Evolutionary conservation across 35 echinoderm and acorn worm genomes (phyloP).

Genomic region (Patiria miniata): DNA sequence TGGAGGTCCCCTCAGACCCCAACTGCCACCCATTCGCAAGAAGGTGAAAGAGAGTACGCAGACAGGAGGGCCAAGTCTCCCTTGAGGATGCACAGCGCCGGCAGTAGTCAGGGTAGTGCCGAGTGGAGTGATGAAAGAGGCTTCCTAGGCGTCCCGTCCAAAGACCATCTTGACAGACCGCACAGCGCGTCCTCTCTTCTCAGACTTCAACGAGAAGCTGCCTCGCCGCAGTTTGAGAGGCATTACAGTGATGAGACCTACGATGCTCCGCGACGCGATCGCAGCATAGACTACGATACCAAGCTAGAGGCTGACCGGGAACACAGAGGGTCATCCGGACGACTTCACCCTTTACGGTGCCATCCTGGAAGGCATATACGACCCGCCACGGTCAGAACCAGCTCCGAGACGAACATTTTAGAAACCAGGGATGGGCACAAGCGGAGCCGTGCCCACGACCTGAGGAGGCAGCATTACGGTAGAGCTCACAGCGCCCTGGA

Average conservation of each 20-base stretch:
- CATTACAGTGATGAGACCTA: slow-evolving; percentile 45
- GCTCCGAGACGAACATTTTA: slow-evolving; percentile 52
- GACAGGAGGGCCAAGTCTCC: background rate
- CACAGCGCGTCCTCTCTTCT: slow-evolving; percentile 63
- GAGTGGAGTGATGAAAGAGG: slow-evolving; percentile 24
- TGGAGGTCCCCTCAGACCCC: slow-evolving; percentile 13
- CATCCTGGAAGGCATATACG: slow-evolving; percentile 4
- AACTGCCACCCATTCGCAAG: background rate
- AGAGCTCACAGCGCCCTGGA: slow-evolving; percentile 56
- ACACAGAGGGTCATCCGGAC: slow-evolving; percentile 12
- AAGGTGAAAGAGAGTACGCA: background rate
- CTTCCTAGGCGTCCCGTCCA: slow-evolving; percentile 17
- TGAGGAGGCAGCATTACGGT: slow-evolving; percentile 31
- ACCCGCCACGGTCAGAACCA: slow-evolving; percentile 31
- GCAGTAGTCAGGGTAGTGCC: slow-evolving; percentile 48
- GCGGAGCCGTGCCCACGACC: slow-evolving; percentile 16
- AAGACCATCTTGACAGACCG: slow-evolving; percentile 33
- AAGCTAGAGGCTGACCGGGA: slow-evolving; percentile 5
- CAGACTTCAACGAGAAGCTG: slow-evolving; percentile 49
- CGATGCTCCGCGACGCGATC: slow-evolving; percentile 17
- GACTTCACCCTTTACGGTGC: slow-evolving; percentile 15
- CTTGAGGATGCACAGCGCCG: slow-evolving; percentile 25
- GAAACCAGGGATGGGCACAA: slow-evolving; percentile 18
- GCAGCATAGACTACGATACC: background rate
- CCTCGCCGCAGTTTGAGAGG: slow-evolving; percentile 42